A percentile compares a stretch with the other conserved stretches of the same genome.
These are phyloP conservation scores for Megalopta genalis DNA, from an alignment of 1,140 invertebrate genomes.

Conservation along the genomic window DNA sequence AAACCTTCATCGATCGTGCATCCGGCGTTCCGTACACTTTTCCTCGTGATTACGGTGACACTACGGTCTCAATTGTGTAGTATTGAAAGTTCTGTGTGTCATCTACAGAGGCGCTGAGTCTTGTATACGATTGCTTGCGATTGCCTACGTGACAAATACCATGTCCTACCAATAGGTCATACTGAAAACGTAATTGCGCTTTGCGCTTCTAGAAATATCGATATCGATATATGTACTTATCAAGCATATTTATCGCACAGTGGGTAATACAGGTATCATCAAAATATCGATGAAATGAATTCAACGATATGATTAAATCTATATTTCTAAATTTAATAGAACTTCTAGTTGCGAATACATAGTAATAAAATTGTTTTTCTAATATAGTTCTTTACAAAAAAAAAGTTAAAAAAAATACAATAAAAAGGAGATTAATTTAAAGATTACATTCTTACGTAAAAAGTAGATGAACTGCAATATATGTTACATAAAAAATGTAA, in stretches of 20 bases:
- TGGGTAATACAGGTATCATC: neutral
- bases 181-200: constrained; percentile 9
- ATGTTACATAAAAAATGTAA: no score
- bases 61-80: constrained; percentile 1
- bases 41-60: neutral
- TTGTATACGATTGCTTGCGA: neutral
- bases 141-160: constrained; percentile 70
- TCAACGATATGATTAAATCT: no score
- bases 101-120: constrained; percentile 38
- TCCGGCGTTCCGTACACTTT: neutral
- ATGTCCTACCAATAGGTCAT: constrained; percentile 37
- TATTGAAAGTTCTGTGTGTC: constrained; percentile 19
- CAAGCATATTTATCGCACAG: neutral
- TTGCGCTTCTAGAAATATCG: constrained; percentile 31
- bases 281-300: no score
- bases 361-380: no score
- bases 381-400: no score
- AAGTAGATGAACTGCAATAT: no score
- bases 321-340: no score
- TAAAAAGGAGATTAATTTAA: no score
- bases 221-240: constrained; percentile 5
- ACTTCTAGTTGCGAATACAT: no score
- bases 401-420: no score
- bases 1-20: neutral
- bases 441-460: no score